These are phyloP conservation scores for Antigone vipio DNA, from an alignment of 2,113 vertebrate genomes.

Conservation along the genomic window DNA sequence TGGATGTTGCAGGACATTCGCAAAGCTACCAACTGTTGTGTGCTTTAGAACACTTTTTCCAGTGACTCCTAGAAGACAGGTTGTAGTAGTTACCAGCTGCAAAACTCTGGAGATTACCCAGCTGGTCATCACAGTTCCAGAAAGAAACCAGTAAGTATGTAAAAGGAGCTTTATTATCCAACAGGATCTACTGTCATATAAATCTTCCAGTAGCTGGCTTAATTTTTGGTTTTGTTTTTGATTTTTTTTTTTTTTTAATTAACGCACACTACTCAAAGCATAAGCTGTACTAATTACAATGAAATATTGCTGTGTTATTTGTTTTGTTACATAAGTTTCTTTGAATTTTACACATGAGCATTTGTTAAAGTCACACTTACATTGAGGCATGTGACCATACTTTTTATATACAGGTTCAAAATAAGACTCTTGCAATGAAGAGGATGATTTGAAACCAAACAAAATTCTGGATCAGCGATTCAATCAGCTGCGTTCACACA, in stretches of 20 bases:
- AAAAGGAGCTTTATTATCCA: not conserved
- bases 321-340: not conserved
- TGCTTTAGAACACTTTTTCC: not conserved
- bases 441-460: not conserved
- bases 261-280: not conserved
- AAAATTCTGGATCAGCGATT: not conserved
- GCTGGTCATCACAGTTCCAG: not conserved
- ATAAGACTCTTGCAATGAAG: not conserved
- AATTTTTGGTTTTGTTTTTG: not conserved
- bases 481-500: not conserved
- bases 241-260: not conserved
- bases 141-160: not conserved
- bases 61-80: not conserved
- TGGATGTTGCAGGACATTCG: not conserved
- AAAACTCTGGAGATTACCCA: not conserved
- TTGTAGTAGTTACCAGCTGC: not conserved
- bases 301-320: not conserved
- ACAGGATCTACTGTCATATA: not conserved
- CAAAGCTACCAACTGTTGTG: not conserved
- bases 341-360: not conserved
- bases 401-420: not conserved
- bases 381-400: fast-evolving
- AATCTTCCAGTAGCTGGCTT: not conserved
- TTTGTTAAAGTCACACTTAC: not conserved
- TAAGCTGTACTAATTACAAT: not conserved